Evolutionary conservation across 2,113 vertebrate species (phyloP), one percentile per base, ranked within the genome.

Genomic region (Leptobrachium leishanense): DNA sequence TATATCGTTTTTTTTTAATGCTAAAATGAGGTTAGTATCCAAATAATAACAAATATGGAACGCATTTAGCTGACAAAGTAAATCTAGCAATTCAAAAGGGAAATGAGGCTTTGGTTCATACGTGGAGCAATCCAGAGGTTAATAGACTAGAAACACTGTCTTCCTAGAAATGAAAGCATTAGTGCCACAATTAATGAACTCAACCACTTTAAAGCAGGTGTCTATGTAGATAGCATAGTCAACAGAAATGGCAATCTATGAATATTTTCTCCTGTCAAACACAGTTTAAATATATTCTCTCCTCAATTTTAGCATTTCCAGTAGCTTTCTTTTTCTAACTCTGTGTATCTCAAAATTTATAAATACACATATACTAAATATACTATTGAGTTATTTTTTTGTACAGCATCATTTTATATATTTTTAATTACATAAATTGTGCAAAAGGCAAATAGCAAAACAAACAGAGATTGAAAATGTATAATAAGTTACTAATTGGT

Each of bases 91-190:
- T 43, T n/a, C 41, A 53, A 10, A 59, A 77, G 54, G 54, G 65
- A 77, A 77, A 77, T 69, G 44, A 68, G 75, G 44, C 75, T 54
- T 69, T 68, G n/a, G 7, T 57, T 66, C 65, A 77, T 77, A 20
- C 42, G 31, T 77, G 31, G 43, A 71, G 44, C 53, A 71, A 50
- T 46, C 42, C 59, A 13, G 42, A 64, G 68, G 67, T 77, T 77
- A 77, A 77, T 77, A 77, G 76, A 63, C 20, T 55, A 71, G 20
- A 46, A 71, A 77, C 9, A 62, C 50, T 20, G 68, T 69, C n/a
- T 77, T 70, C 46, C 55, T 50, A 63, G 42, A 77, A 71, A 55
- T 68, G 42, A 71, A 63, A 63, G 55, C 76, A 71, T 63, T 77
- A 63, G 42, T 59, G 68, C 59, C 12, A 41, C 68, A 64, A 77